These are phyloP conservation scores for Myotis daubentonii DNA, from an alignment of 2,797 vertebrate genomes.

Conservation along the genomic window DNA sequence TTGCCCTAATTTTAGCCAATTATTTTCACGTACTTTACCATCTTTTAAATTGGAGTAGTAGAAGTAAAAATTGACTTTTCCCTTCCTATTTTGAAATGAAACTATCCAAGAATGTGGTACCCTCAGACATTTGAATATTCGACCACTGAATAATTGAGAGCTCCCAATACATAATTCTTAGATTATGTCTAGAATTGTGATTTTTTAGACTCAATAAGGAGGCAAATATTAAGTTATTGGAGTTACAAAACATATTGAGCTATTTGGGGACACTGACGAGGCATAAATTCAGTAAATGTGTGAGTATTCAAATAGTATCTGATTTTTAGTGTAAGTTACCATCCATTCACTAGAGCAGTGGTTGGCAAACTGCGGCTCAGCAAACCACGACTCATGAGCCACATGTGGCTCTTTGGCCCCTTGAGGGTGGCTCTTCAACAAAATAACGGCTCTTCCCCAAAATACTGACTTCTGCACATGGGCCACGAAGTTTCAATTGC, in stretches of 20 bases:
- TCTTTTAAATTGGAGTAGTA: not conserved
- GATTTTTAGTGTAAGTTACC: not conserved
- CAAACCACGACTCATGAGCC: too few species aligned
- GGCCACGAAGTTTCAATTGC: too few species aligned
- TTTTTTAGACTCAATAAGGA: not conserved
- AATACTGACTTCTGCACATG: too few species aligned
- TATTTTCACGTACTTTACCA: conserved; percentile 65
- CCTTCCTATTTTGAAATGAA: conserved; percentile 46
- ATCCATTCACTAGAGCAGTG: not conserved
- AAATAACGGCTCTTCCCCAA: too few species aligned
- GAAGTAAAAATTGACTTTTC: conserved; percentile 56
- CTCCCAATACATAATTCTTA: not conserved
- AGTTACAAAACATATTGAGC: not conserved
- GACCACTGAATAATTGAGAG: not conserved
- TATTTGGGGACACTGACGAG: not conserved
- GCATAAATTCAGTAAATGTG: not conserved
- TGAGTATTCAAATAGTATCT: not conserved
- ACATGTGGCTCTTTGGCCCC: too few species aligned
- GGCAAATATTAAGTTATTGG: not conserved
- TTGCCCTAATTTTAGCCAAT: conserved; percentile 68
- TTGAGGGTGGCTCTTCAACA: too few species aligned
- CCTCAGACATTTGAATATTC: conserved; percentile 19
- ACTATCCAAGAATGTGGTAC: not conserved
- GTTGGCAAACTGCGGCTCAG: too few species aligned
- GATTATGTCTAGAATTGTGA: not conserved